Conservation (phyloP, 2,113 vertebrate species). For the Sceloporus undulatus region DNA sequence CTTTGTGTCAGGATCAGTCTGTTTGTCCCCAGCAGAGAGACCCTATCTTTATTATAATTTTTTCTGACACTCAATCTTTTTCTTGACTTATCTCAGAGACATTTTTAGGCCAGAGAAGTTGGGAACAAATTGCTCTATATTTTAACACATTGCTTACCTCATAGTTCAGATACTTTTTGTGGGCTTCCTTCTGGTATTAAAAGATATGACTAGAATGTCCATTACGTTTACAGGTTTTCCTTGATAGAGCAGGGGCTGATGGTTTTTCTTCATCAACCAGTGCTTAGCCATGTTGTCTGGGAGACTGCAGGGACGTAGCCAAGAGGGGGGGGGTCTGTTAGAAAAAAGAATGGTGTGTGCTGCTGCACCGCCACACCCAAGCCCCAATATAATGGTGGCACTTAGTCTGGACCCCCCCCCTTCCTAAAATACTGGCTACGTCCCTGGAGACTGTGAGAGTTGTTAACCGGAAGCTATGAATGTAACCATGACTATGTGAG, state of each 20-base stretch:
- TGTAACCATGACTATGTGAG: too few relatives aligned
- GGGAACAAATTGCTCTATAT: not conserved
- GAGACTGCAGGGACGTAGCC: too few relatives aligned
- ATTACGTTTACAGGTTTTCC: not conserved
- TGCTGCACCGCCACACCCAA: too few relatives aligned
- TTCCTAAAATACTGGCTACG: too few relatives aligned
- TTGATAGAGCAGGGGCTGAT: not conserved
- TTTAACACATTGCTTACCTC: not conserved
- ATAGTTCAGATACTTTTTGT: not conserved
- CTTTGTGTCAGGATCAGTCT: not conserved
- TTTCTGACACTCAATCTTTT: slow-evolving; percentile 8
- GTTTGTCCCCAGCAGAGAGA: not conserved
- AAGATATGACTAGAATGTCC: not conserved
- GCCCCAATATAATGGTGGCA: too few relatives aligned
- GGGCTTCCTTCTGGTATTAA: not conserved
- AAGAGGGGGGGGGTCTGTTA: too few relatives aligned
- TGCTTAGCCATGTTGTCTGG: not conserved
- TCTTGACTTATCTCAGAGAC: not conserved
- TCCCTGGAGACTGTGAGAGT: too few relatives aligned
- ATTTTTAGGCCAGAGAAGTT: not conserved
- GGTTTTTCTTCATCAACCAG: not conserved
- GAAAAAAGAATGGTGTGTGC: too few relatives aligned
- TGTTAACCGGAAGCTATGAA: too few relatives aligned
- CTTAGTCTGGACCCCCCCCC: too few relatives aligned
- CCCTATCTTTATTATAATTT: not conserved